Conservation (phyloP, 2,113 vertebrate species). For the Nannospalax galili region DNA sequence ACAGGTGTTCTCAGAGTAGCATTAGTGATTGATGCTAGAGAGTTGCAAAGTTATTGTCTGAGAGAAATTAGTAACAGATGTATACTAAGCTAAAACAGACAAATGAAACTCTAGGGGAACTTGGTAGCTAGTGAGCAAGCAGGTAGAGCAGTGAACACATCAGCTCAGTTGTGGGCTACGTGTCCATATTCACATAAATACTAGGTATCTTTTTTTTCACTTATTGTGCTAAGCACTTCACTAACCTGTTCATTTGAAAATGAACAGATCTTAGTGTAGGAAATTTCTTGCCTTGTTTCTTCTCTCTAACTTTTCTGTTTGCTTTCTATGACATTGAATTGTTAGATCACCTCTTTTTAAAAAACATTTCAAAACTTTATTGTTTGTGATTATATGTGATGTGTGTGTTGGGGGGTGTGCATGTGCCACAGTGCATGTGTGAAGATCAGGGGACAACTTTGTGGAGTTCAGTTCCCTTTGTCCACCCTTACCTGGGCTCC, state of each 20-base stretch:
- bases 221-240: too few relatives aligned
- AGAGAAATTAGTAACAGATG: neutral
- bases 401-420: neutral
- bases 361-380: neutral
- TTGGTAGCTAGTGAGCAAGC: neutral
- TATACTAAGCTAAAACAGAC: neutral
- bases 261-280: neutral
- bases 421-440: neutral
- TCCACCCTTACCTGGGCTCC: too few relatives aligned
- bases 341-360: too few relatives aligned
- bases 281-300: neutral
- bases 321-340: neutral
- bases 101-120: neutral
- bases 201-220: neutral
- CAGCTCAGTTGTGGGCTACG: neutral
- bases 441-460: neutral
- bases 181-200: accelerated
- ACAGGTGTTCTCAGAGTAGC: neutral
- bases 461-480: neutral
- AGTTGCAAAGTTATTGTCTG: neutral
- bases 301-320: neutral
- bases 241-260: neutral
- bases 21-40: neutral
- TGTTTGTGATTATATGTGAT: neutral
- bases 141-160: neutral